Evolutionary conservation across 1,140 invertebrate species (phyloP).

Genomic region (Belonocnema kinseyi): DNA sequence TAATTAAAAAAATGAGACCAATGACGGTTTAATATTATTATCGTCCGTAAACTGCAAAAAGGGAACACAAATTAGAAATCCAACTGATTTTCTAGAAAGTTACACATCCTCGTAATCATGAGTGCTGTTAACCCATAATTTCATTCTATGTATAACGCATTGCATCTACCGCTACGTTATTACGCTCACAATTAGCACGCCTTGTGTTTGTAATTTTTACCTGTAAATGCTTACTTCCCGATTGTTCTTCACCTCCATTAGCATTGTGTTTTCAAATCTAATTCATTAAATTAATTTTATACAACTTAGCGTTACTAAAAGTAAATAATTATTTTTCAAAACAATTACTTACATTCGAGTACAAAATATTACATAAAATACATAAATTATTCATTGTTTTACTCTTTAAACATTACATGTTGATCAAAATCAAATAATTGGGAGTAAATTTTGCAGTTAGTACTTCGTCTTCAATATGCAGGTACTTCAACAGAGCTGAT

Average conservation of each 20-base stretch:
- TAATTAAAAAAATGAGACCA: conserved; percentile 4
- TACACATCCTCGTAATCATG: conserved; percentile 27
- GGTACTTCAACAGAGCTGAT: not conserved
- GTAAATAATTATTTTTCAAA: too few relatives aligned
- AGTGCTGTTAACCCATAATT: conserved; percentile 24
- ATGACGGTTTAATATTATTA: conserved; percentile 8
- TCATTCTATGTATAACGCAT: conserved; percentile 14
- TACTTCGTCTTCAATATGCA: not conserved
- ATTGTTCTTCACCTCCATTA: conserved; percentile 7
- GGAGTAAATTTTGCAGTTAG: not conserved
- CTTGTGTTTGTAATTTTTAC: conserved; percentile 1
- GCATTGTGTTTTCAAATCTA: not conserved
- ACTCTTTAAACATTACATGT: not conserved
- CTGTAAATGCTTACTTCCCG: not conserved
- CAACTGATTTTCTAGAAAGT: conserved; percentile 21
- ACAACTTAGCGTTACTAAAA: too few relatives aligned
- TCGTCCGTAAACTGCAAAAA: not conserved
- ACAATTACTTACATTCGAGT: too few relatives aligned
- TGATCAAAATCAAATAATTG: not conserved
- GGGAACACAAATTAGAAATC: conserved; percentile 11
- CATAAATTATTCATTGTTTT: too few relatives aligned
- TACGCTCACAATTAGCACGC: conserved; percentile 15
- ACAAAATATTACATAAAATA: too few relatives aligned
- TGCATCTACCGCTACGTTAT: conserved; percentile 4
- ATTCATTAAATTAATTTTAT: not conserved